Percentiles rank a stretch among this genome's conserved stretches.
Conservation (phyloP, 1,140 invertebrate species). For the Neuroterus valhalla region DNA sequence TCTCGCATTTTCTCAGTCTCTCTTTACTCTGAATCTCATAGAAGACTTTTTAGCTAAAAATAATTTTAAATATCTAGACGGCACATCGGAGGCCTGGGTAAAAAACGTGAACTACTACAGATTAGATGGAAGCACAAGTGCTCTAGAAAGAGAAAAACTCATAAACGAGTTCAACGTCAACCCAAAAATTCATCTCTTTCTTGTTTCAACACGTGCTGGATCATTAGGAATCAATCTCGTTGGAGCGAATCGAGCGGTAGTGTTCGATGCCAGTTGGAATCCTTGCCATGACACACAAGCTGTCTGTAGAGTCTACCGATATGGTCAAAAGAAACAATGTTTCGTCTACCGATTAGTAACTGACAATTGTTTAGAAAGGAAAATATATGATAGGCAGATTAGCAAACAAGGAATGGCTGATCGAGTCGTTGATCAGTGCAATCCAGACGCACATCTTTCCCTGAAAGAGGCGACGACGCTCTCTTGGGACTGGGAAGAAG, state of each 20-base stretch:
- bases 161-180: slow-evolving; percentile 98
- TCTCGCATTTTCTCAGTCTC: slow-evolving; percentile 97
- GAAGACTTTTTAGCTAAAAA: slow-evolving; percentile 93
- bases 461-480: slow-evolving; percentile 96
- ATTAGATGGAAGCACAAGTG: slow-evolving; percentile 96
- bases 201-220: slow-evolving; percentile 98
- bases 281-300: slow-evolving; percentile 99
- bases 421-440: slow-evolving; percentile 97
- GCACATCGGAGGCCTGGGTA: slow-evolving; percentile 84
- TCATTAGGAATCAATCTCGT: slow-evolving; percentile 98
- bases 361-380: slow-evolving; percentile 97
- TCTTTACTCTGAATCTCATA: slow-evolving; percentile 97
- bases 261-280: slow-evolving; percentile 99
- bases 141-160: slow-evolving; percentile 94
- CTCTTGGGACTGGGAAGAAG: slow-evolving; percentile 93
- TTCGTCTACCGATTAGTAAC: slow-evolving; percentile 97
- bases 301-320: slow-evolving; percentile 96
- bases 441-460: slow-evolving; percentile 96
- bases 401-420: slow-evolving; percentile 98
- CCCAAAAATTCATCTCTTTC: slow-evolving; percentile 91
- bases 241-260: slow-evolving; percentile 97
- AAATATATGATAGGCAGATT: slow-evolving; percentile 98
- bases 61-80: slow-evolving; percentile 80
- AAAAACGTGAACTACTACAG: slow-evolving; percentile 93
- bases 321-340: slow-evolving; percentile 95